A percentile compares a stretch with the other conserved stretches of the same genome.
These are phyloP conservation scores for Chloropsis cyanopogon DNA, from an alignment of 2,113 vertebrate genomes.

Conservation along the genomic window DNA sequence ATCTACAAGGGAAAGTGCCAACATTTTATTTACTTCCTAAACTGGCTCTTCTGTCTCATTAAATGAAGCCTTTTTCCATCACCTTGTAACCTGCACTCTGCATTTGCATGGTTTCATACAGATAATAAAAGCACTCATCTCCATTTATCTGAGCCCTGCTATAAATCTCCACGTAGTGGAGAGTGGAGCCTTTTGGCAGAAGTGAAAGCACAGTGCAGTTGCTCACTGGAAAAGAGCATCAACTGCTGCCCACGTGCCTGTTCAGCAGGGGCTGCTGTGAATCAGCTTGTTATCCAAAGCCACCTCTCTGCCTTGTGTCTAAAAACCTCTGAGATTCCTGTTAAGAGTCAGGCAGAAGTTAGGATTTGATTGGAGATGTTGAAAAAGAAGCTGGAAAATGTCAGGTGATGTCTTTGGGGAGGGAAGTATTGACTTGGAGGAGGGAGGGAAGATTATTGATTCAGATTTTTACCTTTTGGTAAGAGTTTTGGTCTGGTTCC, in stretches of 20 bases:
- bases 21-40: neutral
- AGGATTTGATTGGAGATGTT: neutral
- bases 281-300: neutral
- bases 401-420: neutral
- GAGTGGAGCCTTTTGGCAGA: neutral
- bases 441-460: neutral
- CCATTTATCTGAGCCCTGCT: neutral
- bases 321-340: neutral
- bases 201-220: neutral
- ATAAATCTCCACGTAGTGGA: neutral
- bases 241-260: neutral
- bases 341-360: neutral
- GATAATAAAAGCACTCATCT: slow-evolving; percentile 1
- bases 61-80: neutral
- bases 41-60: neutral
- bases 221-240: neutral
- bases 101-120: neutral
- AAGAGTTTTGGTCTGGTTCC: neutral
- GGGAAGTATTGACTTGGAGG: neutral
- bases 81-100: neutral
- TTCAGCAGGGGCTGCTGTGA: neutral
- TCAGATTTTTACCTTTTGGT: neutral
- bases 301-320: neutral
- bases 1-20: neutral
- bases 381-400: neutral